A percentile compares a stretch with the other conserved stretches of the same genome.
Evolutionary conservation across 2,113 vertebrate genomes (phyloP).

Genomic region (Calonectris borealis): DNA sequence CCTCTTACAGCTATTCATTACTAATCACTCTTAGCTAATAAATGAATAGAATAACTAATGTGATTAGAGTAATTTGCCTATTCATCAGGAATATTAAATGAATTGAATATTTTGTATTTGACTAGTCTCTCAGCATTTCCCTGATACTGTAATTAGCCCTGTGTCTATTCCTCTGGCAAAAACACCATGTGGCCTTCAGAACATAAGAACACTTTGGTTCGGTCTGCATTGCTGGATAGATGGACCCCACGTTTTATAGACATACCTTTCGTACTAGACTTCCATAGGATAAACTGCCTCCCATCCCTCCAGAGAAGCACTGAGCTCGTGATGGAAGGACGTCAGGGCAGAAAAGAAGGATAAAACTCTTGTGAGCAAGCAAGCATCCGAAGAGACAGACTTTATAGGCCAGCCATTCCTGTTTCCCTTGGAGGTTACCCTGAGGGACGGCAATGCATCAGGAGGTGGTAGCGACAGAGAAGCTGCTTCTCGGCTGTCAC

Average conservation of each 20-base stretch:
- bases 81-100: slow-evolving; percentile 79
- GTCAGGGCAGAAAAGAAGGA: neutral
- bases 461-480: neutral
- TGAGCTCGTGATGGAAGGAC: neutral
- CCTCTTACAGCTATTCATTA: slow-evolving; percentile 73
- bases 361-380: neutral
- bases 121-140: slow-evolving; percentile 66
- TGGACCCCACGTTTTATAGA: neutral
- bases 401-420: neutral
- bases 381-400: neutral
- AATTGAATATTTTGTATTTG: slow-evolving; percentile 76
- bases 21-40: slow-evolving; percentile 79
- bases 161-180: neutral
- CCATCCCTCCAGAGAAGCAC: neutral
- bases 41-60: slow-evolving; percentile 81
- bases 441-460: neutral
- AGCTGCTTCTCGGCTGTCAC: neutral
- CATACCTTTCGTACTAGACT: neutral
- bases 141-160: slow-evolving; percentile 71
- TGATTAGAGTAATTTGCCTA: slow-evolving; percentile 78
- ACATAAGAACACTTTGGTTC: neutral
- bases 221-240: neutral
- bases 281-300: neutral
- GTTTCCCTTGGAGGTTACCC: neutral
- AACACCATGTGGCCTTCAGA: neutral